Evolutionary conservation across 2,113 vertebrate species (phyloP).

Genomic region (Odontophorus gujanensis): DNA sequence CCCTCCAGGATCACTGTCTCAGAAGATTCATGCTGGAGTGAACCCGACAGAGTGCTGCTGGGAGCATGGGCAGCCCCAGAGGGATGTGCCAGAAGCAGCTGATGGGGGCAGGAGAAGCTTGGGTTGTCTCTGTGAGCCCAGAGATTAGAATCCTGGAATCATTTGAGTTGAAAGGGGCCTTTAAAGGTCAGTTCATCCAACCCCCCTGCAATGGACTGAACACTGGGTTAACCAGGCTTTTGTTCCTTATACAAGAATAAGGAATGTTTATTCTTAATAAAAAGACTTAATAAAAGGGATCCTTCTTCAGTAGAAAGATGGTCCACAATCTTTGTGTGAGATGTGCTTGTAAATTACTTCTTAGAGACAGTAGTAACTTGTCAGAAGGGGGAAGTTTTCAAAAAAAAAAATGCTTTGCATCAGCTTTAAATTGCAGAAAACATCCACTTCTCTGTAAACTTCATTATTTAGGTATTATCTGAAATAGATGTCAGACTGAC

Average conservation of each 20-base stretch:
- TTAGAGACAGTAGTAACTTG: conserved; percentile 44
- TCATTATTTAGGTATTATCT: conserved; percentile 8
- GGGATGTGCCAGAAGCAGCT: background rate
- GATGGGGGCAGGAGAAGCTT: background rate
- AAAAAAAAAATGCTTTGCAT: conserved; percentile 33
- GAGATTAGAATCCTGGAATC: too few relatives aligned
- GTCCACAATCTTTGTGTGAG: conserved; percentile 54
- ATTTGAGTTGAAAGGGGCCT: too few relatives aligned
- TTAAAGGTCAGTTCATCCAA: too few relatives aligned
- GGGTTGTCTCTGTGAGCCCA: too few relatives aligned
- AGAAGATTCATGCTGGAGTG: background rate
- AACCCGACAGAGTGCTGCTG: background rate
- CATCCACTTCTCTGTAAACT: background rate
- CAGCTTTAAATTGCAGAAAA: conserved; percentile 27
- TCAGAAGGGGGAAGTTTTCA: conserved; percentile 6
- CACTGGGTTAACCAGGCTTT: conserved; percentile 64
- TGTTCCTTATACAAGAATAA: conserved; percentile 41
- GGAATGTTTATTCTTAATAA: too few relatives aligned
- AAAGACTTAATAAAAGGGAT: background rate
- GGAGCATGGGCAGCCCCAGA: background rate
- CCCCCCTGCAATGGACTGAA: background rate
- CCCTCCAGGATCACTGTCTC: background rate
- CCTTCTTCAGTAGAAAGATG: background rate
- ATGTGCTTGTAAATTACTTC: conserved; percentile 58
- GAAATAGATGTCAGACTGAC: conserved; percentile 25